Evolutionary conservation across 1,140 invertebrate species (phyloP).

Genomic region (Drosophila kepulauana): DNA sequence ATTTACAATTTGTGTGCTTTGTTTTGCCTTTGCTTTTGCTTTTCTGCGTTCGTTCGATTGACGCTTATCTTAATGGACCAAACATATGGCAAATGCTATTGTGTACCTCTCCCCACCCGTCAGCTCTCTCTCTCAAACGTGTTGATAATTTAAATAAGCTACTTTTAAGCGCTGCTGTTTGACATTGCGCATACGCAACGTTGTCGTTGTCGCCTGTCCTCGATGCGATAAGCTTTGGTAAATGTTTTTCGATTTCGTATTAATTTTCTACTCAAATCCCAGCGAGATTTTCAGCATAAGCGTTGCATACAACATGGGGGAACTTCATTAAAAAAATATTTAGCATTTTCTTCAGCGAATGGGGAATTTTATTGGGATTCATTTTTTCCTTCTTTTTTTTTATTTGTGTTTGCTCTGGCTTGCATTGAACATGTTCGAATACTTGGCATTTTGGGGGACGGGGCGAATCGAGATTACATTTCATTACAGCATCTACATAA

Average conservation of each 20-base stretch:
- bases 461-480: background rate
- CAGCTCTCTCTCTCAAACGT: conserved; percentile 47
- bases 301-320: background rate
- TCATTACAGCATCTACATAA: conserved; percentile 3
- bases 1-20: conserved; percentile 75
- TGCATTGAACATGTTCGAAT: background rate
- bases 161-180: conserved; percentile 60
- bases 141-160: conserved; percentile 84
- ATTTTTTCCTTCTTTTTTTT: too few relatives aligned
- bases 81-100: conserved; percentile 66
- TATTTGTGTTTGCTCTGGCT: background rate
- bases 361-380: conserved; percentile 19
- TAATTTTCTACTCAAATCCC: conserved; percentile 77
- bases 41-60: conserved; percentile 66
- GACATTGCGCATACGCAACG: conserved; percentile 79
- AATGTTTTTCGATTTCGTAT: conserved; percentile 81
- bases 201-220: conserved; percentile 54
- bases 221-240: conserved; percentile 74
- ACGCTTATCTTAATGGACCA: conserved; percentile 84
- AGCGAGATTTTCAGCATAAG: conserved; percentile 59
- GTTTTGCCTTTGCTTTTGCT: conserved; percentile 61
- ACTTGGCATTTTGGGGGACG: background rate
- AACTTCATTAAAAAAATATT: conserved; percentile 75
- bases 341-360: conserved; percentile 37
- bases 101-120: conserved; percentile 14